Base-by-base conservation (phyloP, 2,888 invertebrate species). In the Leptodirus hochenwartii region DNA sequence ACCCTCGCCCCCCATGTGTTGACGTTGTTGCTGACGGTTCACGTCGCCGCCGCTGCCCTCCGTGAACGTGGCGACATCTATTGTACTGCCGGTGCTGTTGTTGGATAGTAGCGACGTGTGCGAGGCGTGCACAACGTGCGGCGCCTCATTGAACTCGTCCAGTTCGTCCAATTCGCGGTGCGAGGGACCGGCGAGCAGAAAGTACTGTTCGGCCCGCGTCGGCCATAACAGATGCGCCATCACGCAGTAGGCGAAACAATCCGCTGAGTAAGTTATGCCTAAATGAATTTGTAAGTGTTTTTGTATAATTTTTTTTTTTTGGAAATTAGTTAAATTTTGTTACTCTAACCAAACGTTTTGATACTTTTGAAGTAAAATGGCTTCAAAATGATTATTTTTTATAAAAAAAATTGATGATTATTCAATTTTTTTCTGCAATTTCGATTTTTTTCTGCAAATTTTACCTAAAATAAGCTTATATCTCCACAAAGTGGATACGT, bases 141-240 rank as follows among this genome's bases (percentile, higher is more conserved):
- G 85, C 2, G 87, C 84, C 53, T 88, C 85, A 53, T 82, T 82
- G 54, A 87, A 87, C 53, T 87, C 85, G 45, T 87, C 85, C 32
- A 88, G 54, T 52, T 88, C 88, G 45, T 87, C 87, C 43, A 70
- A 63, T 37, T 74, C 74, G 42, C 70, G 69, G 45, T 69, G 70
- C 34, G 70, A 69, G 33, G 69, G 61, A 23, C 74, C 75, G 17
- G 82, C 75, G 17, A 87, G 59, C 32, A 88, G 60, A 47, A 91
- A 73, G 59, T 90, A 91, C 53, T 90, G 84, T 43, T 90, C 87
- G 20, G 85, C 82, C 30, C 90, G 67, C 30, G 85, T 87, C 22
- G 95, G 95, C 93, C 93, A 96, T 37, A 96, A 61, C 37, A 96
- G 61, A 51, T 95, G 93, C 0, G 91, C 80, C 79, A 95, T 84